phyloP scores from a whole-genome alignment of 2,113 vertebrate genomes.

The Lichenostomus cassidix region DNA sequence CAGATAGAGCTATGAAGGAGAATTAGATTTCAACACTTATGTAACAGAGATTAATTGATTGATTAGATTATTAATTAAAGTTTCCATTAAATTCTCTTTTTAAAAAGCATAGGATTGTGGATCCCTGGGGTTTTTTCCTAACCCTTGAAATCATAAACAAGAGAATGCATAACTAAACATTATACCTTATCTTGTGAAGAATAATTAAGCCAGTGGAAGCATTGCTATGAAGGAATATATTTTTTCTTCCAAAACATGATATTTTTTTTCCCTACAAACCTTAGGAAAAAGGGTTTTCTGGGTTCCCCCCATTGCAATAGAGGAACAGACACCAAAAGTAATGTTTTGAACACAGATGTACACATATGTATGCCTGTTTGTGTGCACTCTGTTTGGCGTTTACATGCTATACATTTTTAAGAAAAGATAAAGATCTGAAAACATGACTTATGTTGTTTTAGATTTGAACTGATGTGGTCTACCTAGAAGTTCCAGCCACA shows the following conservation, averaged over 20 bases:
- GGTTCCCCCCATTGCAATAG: not conserved
- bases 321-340: not conserved
- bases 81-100: conserved; percentile 77
- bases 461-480: conserved; percentile 55
- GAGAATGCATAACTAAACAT: conserved; percentile 74
- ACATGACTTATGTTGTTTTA: not conserved
- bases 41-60: conserved; percentile 80
- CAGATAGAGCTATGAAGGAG: conserved; percentile 71
- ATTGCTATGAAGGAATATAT: conserved; percentile 13
- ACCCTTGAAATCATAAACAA: conserved; percentile 77
- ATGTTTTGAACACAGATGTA: not conserved
- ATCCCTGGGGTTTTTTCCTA: conserved; percentile 68
- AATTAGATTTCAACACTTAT: conserved; percentile 75
- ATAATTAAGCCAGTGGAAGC: conserved; percentile 66
- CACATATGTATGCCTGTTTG: not conserved
- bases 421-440: conserved; percentile 1
- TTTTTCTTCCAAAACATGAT: conserved; percentile 4
- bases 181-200: conserved; percentile 67
- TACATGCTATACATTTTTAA: not conserved
- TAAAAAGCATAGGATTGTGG: conserved; percentile 58
- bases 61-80: conserved; percentile 85
- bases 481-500: conserved; percentile 62
- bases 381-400: not conserved
- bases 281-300: not conserved
- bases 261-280: not conserved